Evolutionary conservation across 1,140 invertebrate species (phyloP).

Genomic region (Ptiloglossa arizonensis): DNA sequence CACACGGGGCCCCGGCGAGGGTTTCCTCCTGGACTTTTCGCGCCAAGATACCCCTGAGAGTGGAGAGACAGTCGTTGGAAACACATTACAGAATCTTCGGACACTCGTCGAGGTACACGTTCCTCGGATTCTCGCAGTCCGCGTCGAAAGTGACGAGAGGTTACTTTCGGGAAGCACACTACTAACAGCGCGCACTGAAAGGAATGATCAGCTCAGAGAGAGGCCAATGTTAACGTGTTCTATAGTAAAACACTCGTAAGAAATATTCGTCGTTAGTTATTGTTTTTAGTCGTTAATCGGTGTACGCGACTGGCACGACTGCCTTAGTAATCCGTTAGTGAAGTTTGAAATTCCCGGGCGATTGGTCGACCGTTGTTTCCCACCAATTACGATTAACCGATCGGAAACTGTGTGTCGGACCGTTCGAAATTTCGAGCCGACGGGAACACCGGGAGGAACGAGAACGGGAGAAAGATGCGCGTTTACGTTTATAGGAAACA

Average conservation of each 20-base stretch:
- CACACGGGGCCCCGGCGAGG: constrained; percentile 53
- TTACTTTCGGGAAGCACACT: background rate
- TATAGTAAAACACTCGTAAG: background rate
- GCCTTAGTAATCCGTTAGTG: constrained; percentile 39
- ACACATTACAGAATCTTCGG: background rate
- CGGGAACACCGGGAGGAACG: background rate
- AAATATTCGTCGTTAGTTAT: constrained; percentile 5
- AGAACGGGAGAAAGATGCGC: constrained; percentile 10
- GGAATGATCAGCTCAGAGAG: background rate
- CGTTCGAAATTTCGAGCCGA: background rate
- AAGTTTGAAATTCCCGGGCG: constrained; percentile 25
- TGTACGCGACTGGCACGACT: constrained; percentile 21
- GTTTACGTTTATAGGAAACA: constrained; percentile 22
- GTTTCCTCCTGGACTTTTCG: constrained; percentile 29
- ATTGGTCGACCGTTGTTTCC: background rate
- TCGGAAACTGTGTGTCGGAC: constrained; percentile 9
- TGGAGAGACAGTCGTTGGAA: too few species aligned
- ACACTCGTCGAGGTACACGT: background rate
- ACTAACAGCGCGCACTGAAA: background rate
- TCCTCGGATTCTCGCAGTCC: background rate
- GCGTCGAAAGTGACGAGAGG: background rate
- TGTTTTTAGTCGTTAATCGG: background rate
- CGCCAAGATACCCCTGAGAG: too few species aligned
- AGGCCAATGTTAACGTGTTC: constrained; percentile 8
- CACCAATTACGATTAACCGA: constrained; percentile 2